Base-by-base conservation (phyloP, 35 echinoderm and acorn worm species). In the Stichopus chloronotus region DNA sequence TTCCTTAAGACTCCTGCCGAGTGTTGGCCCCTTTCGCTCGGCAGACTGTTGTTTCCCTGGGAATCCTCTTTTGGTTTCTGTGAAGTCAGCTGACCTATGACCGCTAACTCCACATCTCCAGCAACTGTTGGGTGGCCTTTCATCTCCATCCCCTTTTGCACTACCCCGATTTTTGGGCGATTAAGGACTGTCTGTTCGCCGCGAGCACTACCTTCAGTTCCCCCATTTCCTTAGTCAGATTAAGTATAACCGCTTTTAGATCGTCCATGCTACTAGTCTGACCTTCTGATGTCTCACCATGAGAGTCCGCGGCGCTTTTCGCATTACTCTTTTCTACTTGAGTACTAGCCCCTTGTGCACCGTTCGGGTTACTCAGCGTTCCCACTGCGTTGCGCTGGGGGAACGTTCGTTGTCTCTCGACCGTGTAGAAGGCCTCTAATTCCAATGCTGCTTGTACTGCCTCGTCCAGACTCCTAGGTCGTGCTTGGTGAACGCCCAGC, bases 361-460 rank as follows among this genome's bases (percentile, higher is more conserved):
- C 4, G 10, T 65, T 17, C 17, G 10, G 10, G 17, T 13, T 65
- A 65, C 16, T 2, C 61, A 65, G 10, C 61, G 8, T 17, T 13
- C 61, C 3, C 61, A 9, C 61, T 65, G 61, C 61, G 5, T 65
- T 59, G 17, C 57, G 53, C 5, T 5, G 30, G 19, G 56, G 55
- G 17, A 19, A n/a, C 19, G 4, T 56, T 56, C 81, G 78, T 11
- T 95, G 65, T 55, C 72, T 83, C 63, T 84, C 72, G 22, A 76
- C 88, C 4, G 57, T 59, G 65, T 89, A 53, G 53, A 94, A 94
- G 23, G 93, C 71, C 57, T 95, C 90, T 54, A 43, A 53, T 25
- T 77, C 72, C 1, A 43, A 43, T 3, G 30, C 30, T 43, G 61
- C 61, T 17, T 65, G 61, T 65, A 65, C 61, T 65, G 78, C 6